Conservation (phyloP, 1,140 invertebrate genomes). For the Marisa cornuarietis region DNA sequence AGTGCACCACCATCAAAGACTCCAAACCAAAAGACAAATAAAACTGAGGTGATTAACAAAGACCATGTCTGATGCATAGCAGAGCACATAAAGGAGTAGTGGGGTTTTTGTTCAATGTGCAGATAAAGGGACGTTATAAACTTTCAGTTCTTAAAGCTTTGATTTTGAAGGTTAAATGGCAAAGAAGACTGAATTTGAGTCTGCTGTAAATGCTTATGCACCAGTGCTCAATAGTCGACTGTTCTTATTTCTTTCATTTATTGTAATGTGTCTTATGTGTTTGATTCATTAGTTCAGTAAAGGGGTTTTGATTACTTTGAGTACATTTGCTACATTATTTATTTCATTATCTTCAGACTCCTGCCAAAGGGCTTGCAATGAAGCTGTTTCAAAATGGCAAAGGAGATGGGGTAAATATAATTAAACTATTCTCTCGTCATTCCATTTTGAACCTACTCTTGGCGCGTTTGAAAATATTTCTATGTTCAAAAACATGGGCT, state of each 20-base stretch:
- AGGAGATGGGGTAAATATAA: no score
- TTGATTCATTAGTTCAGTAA: neutral
- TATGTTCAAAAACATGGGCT: no score
- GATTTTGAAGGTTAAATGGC: neutral
- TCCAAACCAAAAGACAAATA: neutral
- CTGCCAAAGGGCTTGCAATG: no score
- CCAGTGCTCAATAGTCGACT: neutral
- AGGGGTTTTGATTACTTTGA: neutral
- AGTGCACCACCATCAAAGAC: conserved; percentile 14
- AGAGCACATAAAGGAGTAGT: neutral
- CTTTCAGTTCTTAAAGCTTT: neutral
- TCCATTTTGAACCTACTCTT: no score
- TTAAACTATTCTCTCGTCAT: no score
- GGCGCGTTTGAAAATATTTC: no score
- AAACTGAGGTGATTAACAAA: neutral
- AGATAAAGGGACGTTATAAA: neutral
- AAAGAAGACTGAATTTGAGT: neutral
- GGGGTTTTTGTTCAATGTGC: neutral
- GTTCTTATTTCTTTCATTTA: neutral
- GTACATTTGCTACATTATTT: no score
- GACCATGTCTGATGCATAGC: neutral
- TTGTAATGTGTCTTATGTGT: neutral
- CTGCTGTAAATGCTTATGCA: neutral
- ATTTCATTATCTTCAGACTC: no score
- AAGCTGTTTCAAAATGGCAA: no score